A percentile compares a stretch with the other conserved stretches of the same genome.
These are phyloP conservation scores for Anableps anableps DNA, from an alignment of 2,797 vertebrate species.

Conservation along the genomic window DNA sequence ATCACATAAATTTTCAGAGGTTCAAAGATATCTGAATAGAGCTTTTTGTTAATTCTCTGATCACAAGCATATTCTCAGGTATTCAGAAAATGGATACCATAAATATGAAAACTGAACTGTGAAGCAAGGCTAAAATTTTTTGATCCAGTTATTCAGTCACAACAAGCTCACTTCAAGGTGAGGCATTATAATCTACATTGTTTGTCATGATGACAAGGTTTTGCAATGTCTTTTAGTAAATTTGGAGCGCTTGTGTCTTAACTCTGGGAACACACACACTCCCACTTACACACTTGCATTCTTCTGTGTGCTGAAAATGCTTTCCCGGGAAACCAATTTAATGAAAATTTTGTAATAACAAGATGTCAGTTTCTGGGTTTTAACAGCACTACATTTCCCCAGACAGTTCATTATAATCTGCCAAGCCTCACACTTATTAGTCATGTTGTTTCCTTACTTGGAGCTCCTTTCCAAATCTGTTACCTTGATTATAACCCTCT, in stretches of 20 bases:
- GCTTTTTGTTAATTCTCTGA: neutral
- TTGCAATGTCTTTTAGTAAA: neutral
- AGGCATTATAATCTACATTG: neutral
- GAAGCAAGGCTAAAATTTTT: neutral
- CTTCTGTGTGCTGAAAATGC: neutral
- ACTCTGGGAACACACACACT: neutral
- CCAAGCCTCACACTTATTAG: conserved; percentile 15
- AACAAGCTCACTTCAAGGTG: neutral
- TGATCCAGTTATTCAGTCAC: neutral
- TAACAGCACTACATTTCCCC: neutral
- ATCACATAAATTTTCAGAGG: neutral
- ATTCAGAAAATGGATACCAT: neutral
- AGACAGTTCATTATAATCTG: conserved; percentile 24
- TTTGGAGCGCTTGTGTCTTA: neutral
- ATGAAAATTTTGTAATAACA: conserved; percentile 15
- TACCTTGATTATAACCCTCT: conserved; percentile 7
- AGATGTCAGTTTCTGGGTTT: conserved; percentile 22
- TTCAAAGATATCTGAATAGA: neutral
- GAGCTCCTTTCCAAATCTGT: conserved; percentile 18
- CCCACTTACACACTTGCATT: neutral
- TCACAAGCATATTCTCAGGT: neutral
- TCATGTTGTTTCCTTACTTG: conserved; percentile 17
- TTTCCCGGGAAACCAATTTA: neutral
- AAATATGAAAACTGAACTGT: neutral
- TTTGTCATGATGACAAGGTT: neutral